Conservation (phyloP, 2,888 invertebrate genomes). For the Scaptomyza reducta region DNA sequence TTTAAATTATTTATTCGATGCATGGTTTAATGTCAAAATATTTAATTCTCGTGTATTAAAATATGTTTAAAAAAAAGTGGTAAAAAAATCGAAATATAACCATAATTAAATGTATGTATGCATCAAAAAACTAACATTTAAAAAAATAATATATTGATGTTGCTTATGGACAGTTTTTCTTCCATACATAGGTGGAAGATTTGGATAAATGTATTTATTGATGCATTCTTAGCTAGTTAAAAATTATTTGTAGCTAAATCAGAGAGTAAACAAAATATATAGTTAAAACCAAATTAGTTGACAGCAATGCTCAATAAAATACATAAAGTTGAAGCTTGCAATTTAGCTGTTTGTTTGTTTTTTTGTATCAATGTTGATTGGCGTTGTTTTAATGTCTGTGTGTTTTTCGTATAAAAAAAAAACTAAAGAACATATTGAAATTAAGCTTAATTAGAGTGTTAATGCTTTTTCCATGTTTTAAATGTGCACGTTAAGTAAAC, state of each 20-base stretch:
- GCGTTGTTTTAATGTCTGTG: conserved; percentile 51
- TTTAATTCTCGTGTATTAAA: conserved; percentile 44
- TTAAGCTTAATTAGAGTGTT: conserved; percentile 15
- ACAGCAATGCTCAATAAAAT: conserved; percentile 44
- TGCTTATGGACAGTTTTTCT: conserved; percentile 81
- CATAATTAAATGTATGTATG: conserved; percentile 31
- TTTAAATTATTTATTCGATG: conserved; percentile 70
- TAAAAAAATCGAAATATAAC: conserved; percentile 32
- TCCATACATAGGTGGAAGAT: conserved; percentile 62
- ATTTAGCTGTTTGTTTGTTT: conserved; percentile 12
- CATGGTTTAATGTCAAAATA: conserved; percentile 68
- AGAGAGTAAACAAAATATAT: conserved; percentile 26
- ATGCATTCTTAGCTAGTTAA: conserved; percentile 72
- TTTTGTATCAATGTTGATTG: conserved; percentile 64
- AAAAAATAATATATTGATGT: conserved; percentile 59
- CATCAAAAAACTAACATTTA: conserved; percentile 9
- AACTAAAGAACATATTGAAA: neutral
- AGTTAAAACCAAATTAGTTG: conserved; percentile 10
- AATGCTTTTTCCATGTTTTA: conserved; percentile 49
- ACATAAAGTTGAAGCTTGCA: conserved; percentile 31
- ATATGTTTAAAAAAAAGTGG: conserved; percentile 39
- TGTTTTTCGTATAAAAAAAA: conserved; percentile 26
- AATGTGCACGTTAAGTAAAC: conserved; percentile 50
- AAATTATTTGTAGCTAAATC: conserved; percentile 56
- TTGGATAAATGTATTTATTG: conserved; percentile 74